phyloP scores from a whole-genome alignment of 2,888 invertebrate genomes.

The Neoaliturus tenellus region DNA sequence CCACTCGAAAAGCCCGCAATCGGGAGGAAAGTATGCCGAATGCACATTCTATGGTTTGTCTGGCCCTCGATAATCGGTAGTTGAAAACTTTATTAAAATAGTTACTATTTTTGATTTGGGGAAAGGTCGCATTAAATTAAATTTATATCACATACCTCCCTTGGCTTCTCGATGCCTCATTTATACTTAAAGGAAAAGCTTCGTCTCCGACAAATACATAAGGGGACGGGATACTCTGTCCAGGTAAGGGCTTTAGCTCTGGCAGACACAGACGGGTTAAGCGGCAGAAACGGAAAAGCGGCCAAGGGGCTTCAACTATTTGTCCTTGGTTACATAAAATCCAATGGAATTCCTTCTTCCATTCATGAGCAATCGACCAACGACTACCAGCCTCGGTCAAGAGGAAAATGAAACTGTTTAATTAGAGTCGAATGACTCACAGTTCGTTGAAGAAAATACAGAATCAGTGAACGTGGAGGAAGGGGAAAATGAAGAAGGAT shows the following conservation, averaged over 20 bases:
- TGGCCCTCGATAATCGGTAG: constrained; percentile 53
- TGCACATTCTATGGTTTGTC: constrained; percentile 47
- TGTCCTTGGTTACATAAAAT: constrained; percentile 55
- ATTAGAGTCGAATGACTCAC: no score
- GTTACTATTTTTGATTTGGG: constrained; percentile 16
- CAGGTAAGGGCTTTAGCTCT: constrained; percentile 59
- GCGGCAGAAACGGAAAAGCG: constrained; percentile 62
- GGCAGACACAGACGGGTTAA: constrained; percentile 62
- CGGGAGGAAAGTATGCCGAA: constrained; percentile 53
- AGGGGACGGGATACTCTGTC: constrained; percentile 36
- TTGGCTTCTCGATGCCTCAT: no score
- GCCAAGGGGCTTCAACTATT: constrained; percentile 12
- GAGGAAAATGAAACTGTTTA: no score
- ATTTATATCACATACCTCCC: no score
- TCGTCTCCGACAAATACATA: constrained; percentile 49
- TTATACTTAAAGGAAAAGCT: background rate
- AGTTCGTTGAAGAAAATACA: background rate
- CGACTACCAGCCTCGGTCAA: background rate
- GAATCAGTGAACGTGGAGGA: background rate
- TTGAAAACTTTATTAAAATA: constrained; percentile 49
- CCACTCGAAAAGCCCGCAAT: constrained; percentile 51
- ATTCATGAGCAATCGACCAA: constrained; percentile 53
- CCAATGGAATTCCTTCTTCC: constrained; percentile 58
- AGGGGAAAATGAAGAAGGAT: background rate
- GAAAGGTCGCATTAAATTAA: constrained; percentile 47